Conservation (phyloP, 2,113 vertebrate genomes). For the Casuarius casuarius region DNA sequence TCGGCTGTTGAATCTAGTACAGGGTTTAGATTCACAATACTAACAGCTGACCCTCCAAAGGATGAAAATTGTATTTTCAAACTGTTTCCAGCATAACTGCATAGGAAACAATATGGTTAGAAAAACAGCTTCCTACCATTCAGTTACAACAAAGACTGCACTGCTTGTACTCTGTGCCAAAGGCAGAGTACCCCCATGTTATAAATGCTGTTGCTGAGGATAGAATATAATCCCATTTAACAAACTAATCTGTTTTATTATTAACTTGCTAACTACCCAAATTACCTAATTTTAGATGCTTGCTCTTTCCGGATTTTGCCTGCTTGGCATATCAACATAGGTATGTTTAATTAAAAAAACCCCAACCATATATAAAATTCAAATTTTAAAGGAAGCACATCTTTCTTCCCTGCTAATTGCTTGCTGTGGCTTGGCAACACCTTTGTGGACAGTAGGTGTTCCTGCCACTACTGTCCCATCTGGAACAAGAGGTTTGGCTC, state of each 20-base stretch:
- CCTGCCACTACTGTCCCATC: slow-evolving; percentile 53
- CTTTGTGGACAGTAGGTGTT: slow-evolving; percentile 40
- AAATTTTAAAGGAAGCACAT: background rate
- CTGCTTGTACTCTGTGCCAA: background rate
- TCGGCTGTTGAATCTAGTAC: background rate
- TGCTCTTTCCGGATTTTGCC: background rate
- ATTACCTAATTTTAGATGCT: background rate
- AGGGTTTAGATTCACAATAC: background rate
- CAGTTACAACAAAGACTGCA: background rate
- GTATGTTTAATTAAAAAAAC: background rate
- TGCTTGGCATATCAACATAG: background rate
- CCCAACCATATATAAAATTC: background rate
- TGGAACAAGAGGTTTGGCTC: slow-evolving; percentile 48
- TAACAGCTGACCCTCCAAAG: background rate
- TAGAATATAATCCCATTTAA: background rate
- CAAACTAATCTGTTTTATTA: background rate
- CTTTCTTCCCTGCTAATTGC: slow-evolving; percentile 25
- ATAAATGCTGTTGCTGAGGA: background rate
- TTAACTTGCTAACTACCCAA: background rate
- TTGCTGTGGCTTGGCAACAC: slow-evolving; percentile 42
- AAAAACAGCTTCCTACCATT: background rate
- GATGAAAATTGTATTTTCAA: background rate
- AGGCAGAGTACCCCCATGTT: background rate
- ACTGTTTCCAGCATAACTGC: background rate
- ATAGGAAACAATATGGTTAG: background rate